Evolutionary conservation across 2,888 invertebrate genomes (phyloP), one percentile per base, ranked within the genome.

Genomic region (Branchellion lobata): DNA sequence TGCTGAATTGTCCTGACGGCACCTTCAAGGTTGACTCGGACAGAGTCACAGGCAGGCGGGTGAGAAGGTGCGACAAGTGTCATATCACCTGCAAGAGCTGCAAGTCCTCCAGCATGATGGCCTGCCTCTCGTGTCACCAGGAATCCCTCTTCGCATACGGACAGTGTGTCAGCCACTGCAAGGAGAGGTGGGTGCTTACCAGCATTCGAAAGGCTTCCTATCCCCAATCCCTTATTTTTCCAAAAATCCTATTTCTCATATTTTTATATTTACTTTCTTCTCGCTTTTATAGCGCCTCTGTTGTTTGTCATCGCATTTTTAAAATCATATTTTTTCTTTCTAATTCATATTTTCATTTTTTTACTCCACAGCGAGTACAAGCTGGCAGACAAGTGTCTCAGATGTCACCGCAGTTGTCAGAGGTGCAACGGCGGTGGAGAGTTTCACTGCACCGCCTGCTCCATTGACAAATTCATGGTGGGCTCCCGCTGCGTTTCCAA

Each of bases 61-160:
- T 57, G 61, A 8, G 24, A 3, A 57, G 61, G n/a, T 76, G 76
- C 31, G 76, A 76, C n/a, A 51, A 51, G 57, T 76, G 76, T 33
- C 76, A 76, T 29, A 18, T 3, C 8, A 27, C 53, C 2, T 76
- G 76, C 33, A 33, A 33, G 61, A 51, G n/a, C 3, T 76, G 76
- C 57, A 11, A 24, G 33, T 29, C 27, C 34, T 24, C 29, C 8
- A 33, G 53, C n/a, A 31, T 31, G n/a, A 33, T 40, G n/a, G 53
- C 29, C 33, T 76, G 76, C 51, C 29, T 57, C 33, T 31, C 53
- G 33, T 76, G 76, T 21, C 1, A 24, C n/a, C 18, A 18, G 51
- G 33, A 33, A 1, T 57, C 18, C 34, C 57, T 29, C 29, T 57
- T 76, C 21, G 31, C 53, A 18, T 57, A 76, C n/a, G 76, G 57